Percentiles rank a stretch among this genome's conserved stretches.
phyloP scores from a whole-genome alignment of 2,888 invertebrate species.

The Aphidius colemani region DNA sequence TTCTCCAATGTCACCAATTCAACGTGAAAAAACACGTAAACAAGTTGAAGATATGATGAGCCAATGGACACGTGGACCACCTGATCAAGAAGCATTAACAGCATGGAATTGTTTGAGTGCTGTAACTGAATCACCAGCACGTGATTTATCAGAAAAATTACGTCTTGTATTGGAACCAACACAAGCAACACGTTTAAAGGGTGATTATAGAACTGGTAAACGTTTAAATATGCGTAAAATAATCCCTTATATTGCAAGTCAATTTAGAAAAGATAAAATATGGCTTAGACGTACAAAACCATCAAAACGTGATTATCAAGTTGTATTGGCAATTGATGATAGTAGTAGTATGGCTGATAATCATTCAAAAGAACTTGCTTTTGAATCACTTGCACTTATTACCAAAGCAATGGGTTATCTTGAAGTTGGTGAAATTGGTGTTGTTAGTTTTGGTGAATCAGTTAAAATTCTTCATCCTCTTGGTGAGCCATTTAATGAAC shows the following conservation, averaged over 20 bases:
- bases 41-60: conserved; percentile 50
- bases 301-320: conserved; percentile 94
- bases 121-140: conserved; percentile 69
- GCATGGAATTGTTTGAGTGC: conserved; percentile 70
- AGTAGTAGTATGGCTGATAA: conserved; percentile 91
- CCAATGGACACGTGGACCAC: conserved; percentile 52
- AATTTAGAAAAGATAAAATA: conserved; percentile 98
- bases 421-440: conserved; percentile 91
- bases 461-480: conserved; percentile 87
- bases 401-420: conserved; percentile 85
- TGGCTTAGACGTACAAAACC: conserved; percentile 96
- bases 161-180: conserved; percentile 95
- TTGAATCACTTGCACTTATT: conserved; percentile 92
- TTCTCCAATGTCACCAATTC: conserved; percentile 30
- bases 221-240: conserved; percentile 98
- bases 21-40: conserved; percentile 41
- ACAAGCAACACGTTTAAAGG: conserved; percentile 86
- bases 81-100: conserved; percentile 60
- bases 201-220: conserved; percentile 95
- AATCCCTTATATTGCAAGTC: conserved; percentile 98
- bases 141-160: conserved; percentile 90
- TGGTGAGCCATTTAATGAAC: conserved; percentile 83
- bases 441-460: conserved; percentile 88
- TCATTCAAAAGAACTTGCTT: conserved; percentile 86
- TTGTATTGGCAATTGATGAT: conserved; percentile 95